Evolutionary conservation across 2,888 invertebrate species (phyloP).

Genomic region (Luperina testacea): DNA sequence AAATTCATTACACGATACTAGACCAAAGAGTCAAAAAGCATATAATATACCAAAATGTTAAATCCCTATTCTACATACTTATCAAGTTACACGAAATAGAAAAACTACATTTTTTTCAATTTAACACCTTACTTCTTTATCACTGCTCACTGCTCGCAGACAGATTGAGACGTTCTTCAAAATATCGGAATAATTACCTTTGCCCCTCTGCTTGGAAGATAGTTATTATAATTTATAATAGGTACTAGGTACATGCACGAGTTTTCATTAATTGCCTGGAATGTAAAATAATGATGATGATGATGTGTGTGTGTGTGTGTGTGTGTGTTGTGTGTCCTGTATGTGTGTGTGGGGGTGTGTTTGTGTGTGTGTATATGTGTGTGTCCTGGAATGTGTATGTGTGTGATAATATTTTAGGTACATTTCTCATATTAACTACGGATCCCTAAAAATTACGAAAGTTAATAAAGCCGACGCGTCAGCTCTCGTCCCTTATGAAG

Average conservation of each 20-base stretch:
- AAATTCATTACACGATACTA: too few species aligned
- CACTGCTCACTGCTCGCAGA: not conserved
- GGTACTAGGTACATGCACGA: not conserved
- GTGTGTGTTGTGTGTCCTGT: too few species aligned
- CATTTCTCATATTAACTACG: not conserved
- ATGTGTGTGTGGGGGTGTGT: not conserved
- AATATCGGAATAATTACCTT: not conserved
- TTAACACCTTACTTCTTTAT: too few species aligned
- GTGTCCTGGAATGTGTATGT: too few species aligned
- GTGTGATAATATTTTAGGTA: not conserved
- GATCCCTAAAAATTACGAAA: slow-evolving; percentile 45
- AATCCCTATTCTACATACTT: too few species aligned
- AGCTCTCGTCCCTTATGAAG: slow-evolving; percentile 47
- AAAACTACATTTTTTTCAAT: too few species aligned
- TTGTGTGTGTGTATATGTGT: too few species aligned
- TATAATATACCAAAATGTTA: too few species aligned
- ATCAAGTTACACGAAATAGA: too few species aligned
- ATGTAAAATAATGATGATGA: not conserved
- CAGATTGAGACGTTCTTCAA: not conserved
- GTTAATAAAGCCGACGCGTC: slow-evolving; percentile 56
- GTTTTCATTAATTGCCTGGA: not conserved
- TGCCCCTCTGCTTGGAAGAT: not conserved
- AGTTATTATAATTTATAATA: not conserved
- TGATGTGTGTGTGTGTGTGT: too few species aligned
- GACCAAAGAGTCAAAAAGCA: too few species aligned